phyloP scores from a whole-genome alignment of 2,888 invertebrate genomes.

The Eledone cirrhosa region DNA sequence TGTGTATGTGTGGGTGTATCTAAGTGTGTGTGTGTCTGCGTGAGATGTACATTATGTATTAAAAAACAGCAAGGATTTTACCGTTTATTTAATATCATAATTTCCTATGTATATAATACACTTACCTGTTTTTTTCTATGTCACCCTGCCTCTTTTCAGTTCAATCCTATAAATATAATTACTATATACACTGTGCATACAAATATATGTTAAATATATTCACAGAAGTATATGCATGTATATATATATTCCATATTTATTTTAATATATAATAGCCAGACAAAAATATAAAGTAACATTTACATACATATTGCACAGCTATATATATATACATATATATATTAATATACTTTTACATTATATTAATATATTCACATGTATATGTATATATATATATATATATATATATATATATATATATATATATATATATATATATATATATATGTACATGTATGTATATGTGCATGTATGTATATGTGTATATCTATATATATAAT shows the following conservation, averaged over 20 bases:
- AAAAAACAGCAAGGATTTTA: too few relatives aligned
- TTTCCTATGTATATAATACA: too few relatives aligned
- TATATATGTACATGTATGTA: not conserved
- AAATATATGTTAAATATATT: not conserved
- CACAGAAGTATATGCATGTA: not conserved
- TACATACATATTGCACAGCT: too few relatives aligned
- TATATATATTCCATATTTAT: not conserved
- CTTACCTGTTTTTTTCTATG: too few relatives aligned
- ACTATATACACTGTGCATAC: too few relatives aligned
- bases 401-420: not conserved
- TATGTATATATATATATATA: not conserved
- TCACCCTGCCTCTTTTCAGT: too few relatives aligned
- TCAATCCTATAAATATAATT: too few relatives aligned
- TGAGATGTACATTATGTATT: too few relatives aligned
- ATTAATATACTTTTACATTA: not conserved
- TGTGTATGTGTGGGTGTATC: too few relatives aligned
- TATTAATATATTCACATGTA: not conserved
- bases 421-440: not conserved
- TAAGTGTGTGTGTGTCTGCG: too few relatives aligned
- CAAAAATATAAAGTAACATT: too few relatives aligned
- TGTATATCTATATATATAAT: not conserved
- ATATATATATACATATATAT: not conserved
- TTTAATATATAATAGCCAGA: not conserved
- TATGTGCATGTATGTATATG: rapidly evolving
- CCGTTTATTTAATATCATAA: too few relatives aligned